These are phyloP conservation scores for Lepidocolaptes lacrymiger DNA, from an alignment of 2,797 vertebrate species.

Conservation along the genomic window DNA sequence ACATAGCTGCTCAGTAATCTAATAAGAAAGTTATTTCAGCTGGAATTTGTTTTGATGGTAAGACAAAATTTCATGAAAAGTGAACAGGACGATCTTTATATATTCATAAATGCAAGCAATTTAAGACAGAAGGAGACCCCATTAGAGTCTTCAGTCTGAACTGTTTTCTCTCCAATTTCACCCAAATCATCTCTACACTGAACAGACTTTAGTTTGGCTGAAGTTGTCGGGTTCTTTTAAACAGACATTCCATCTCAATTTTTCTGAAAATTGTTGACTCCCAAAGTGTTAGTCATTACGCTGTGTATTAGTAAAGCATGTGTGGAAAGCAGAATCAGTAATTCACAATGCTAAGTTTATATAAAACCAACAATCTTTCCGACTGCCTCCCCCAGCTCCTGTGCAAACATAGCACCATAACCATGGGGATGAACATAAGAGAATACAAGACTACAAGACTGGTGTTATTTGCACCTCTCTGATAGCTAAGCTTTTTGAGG, in stretches of 20 bases:
- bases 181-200: neutral
- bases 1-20: neutral
- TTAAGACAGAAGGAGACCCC: slow-evolving; percentile 1
- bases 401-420: slow-evolving; percentile 19
- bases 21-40: neutral
- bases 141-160: neutral
- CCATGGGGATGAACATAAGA: slow-evolving; percentile 39
- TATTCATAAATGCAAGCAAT: slow-evolving; percentile 4
- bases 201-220: neutral
- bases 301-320: neutral
- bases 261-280: neutral
- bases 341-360: neutral
- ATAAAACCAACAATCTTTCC: neutral
- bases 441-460: slow-evolving; percentile 12
- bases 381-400: neutral
- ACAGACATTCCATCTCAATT: neutral
- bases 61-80: slow-evolving; percentile 15
- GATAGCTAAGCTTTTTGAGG: slow-evolving; percentile 47
- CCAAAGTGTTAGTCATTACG: slow-evolving; percentile 1
- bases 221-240: neutral
- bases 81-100: neutral
- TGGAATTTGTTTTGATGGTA: neutral
- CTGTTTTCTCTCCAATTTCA: slow-evolving; percentile 28
- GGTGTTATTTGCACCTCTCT: slow-evolving; percentile 57
- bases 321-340: slow-evolving; percentile 32